Percentiles rank a stretch among this genome's conserved stretches.
Evolutionary conservation across 2,888 invertebrate genomes (phyloP).

Genomic region (Incurvaria masculella): DNA sequence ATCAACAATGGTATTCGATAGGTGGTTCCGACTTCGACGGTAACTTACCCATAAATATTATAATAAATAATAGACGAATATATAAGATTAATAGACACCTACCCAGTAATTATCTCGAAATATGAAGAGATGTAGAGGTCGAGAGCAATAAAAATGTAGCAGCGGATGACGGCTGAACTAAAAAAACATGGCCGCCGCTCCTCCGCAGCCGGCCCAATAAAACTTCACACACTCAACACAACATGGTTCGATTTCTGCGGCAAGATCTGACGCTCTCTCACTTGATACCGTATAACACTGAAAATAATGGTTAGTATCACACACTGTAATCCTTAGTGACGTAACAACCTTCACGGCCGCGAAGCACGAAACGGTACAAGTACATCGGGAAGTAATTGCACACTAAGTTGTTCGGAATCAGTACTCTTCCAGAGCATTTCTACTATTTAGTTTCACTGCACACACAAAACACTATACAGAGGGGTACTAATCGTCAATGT

Average conservation of each 20-base stretch:
- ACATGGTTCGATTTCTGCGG: constrained; percentile 25
- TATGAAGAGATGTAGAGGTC: constrained; percentile 24
- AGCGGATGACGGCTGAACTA: constrained; percentile 51
- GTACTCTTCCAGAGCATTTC: constrained; percentile 20
- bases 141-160: constrained; percentile 10
- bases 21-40: not conserved
- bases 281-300: constrained; percentile 19
- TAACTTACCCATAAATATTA: not conserved
- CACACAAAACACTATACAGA: not conserved
- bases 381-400: constrained; percentile 23
- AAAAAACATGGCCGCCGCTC: constrained; percentile 56
- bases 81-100: not conserved
- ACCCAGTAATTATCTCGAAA: constrained; percentile 23
- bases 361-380: constrained; percentile 33
- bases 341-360: constrained; percentile 58
- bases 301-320: constrained; percentile 35
- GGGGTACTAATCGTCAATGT: not conserved
- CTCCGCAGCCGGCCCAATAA: constrained; percentile 45
- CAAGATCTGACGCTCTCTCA: constrained; percentile 14
- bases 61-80: not conserved
- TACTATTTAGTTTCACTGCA: constrained; percentile 2
- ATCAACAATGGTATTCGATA: not conserved
- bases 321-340: constrained; percentile 50
- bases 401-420: not conserved
- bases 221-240: constrained; percentile 26